Conservation (phyloP, 2,888 invertebrate species). For the Ennomos quercinarius region DNA sequence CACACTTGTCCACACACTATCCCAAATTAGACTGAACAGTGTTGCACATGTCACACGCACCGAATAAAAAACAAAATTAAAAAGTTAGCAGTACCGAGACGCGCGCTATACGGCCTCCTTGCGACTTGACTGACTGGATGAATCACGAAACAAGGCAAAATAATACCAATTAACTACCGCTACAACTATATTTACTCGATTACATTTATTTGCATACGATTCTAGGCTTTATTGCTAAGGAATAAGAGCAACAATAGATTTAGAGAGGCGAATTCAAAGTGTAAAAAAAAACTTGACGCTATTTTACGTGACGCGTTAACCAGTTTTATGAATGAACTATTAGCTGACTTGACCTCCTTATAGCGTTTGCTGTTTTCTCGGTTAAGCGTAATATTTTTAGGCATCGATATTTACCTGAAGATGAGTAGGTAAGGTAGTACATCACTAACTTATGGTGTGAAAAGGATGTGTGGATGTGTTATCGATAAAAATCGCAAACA, state of each 20-base stretch:
- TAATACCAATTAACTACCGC: slow-evolving; percentile 75
- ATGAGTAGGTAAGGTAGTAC: slow-evolving; percentile 8
- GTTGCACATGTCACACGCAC: slow-evolving; percentile 58
- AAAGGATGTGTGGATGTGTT: neutral
- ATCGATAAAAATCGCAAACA: neutral
- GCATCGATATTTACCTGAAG: slow-evolving; percentile 20
- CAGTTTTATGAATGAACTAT: slow-evolving; percentile 63
- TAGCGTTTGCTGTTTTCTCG: slow-evolving; percentile 21
- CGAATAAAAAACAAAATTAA: slow-evolving; percentile 53
- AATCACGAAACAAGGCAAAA: slow-evolving; percentile 79
- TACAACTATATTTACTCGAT: slow-evolving; percentile 60
- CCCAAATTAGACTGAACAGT: slow-evolving; percentile 53
- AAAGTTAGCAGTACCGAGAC: slow-evolving; percentile 54
- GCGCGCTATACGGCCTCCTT: slow-evolving; percentile 62
- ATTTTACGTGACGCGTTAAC: slow-evolving; percentile 55
- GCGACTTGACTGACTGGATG: slow-evolving; percentile 72
- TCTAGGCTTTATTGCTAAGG: slow-evolving; percentile 50
- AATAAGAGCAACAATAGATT: slow-evolving; percentile 42
- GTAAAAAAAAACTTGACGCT: slow-evolving; percentile 51
- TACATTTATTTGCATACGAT: slow-evolving; percentile 51
- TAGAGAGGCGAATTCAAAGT: slow-evolving; percentile 31
- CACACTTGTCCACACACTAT: slow-evolving; percentile 51
- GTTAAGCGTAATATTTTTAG: slow-evolving; percentile 12
- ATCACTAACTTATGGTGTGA: slow-evolving; percentile 11
- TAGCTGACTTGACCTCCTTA: slow-evolving; percentile 40